Evolutionary conservation across 2,113 vertebrate species (phyloP).

Genomic region (Mystacornis crossleyi): DNA sequence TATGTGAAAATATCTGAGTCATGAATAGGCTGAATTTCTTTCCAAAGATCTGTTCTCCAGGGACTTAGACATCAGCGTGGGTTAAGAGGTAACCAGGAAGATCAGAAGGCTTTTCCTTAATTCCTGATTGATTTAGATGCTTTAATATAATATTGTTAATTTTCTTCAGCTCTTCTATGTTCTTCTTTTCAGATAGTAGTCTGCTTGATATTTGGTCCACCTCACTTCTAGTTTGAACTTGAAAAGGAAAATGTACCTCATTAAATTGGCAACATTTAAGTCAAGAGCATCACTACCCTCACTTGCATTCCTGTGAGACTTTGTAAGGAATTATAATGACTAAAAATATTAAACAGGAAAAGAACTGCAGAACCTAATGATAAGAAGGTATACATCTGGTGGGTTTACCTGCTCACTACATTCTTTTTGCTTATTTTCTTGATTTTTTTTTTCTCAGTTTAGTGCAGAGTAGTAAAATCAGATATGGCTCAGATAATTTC

Average conservation of each 20-base stretch:
- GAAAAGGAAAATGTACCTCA: conserved; percentile 13
- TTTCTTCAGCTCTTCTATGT: conserved; percentile 77
- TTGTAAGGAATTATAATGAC: background rate
- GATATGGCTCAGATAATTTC: background rate
- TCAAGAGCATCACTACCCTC: background rate
- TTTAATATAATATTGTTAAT: conserved; percentile 73
- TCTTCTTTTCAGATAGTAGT: conserved; percentile 66
- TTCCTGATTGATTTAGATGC: conserved; percentile 62
- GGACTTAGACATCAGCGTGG: background rate
- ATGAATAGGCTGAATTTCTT: background rate
- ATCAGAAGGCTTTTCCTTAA: conserved; percentile 16
- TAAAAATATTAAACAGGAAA: background rate
- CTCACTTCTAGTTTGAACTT: conserved; percentile 76
- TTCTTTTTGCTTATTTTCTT: background rate
- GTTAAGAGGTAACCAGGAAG: background rate
- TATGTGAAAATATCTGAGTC: background rate
- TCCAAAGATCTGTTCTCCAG: background rate
- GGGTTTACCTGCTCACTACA: background rate
- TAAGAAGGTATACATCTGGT: background rate
- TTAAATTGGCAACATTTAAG: background rate
- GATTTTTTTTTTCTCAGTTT: background rate
- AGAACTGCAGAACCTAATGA: background rate
- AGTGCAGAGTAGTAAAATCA: background rate
- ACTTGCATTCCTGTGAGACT: background rate
- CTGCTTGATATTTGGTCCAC: conserved; percentile 73